Percentiles rank a stretch among this genome's conserved stretches.
Conservation (phyloP, 2,888 invertebrate species). For the Dicyrtoma fusca region DNA sequence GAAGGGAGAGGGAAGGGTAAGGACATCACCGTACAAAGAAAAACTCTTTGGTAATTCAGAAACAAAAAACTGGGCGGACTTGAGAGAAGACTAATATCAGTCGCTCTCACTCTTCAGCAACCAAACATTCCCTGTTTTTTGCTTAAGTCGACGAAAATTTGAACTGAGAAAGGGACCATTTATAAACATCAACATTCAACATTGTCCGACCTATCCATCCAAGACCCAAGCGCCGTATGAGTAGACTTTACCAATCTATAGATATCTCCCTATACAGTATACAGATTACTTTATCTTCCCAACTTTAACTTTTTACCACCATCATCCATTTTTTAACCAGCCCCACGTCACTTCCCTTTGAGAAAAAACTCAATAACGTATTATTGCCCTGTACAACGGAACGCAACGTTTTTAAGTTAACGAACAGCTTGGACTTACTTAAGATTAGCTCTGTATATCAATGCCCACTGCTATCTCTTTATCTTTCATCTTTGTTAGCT, state of each 20-base stretch:
- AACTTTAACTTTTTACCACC: too few relatives aligned
- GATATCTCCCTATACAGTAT: too few relatives aligned
- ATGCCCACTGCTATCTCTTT: neutral
- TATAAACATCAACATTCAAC: constrained; percentile 19
- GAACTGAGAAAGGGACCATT: constrained; percentile 27
- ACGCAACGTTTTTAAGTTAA: too few relatives aligned
- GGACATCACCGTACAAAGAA: constrained; percentile 11
- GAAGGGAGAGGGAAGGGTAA: neutral
- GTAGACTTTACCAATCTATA: too few relatives aligned
- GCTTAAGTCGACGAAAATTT: constrained; percentile 17
- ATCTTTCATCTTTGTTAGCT: neutral
- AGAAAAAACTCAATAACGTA: neutral
- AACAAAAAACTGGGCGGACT: constrained; percentile 32
- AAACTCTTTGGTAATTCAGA: constrained; percentile 29
- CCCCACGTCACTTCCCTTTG: too few relatives aligned
- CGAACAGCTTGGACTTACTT: too few relatives aligned
- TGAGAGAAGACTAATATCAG: constrained; percentile 15
- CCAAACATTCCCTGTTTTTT: constrained; percentile 10
- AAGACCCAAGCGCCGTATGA: too few relatives aligned
- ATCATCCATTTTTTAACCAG: too few relatives aligned
- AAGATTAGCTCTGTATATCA: too few relatives aligned
- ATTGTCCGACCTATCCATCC: constrained; percentile 8
- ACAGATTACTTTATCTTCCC: too few relatives aligned
- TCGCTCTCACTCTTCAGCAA: constrained; percentile 7
- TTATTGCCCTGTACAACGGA: too few relatives aligned